Evolutionary conservation across 2,888 invertebrate species (phyloP).

Genomic region (Erebia palarica): DNA sequence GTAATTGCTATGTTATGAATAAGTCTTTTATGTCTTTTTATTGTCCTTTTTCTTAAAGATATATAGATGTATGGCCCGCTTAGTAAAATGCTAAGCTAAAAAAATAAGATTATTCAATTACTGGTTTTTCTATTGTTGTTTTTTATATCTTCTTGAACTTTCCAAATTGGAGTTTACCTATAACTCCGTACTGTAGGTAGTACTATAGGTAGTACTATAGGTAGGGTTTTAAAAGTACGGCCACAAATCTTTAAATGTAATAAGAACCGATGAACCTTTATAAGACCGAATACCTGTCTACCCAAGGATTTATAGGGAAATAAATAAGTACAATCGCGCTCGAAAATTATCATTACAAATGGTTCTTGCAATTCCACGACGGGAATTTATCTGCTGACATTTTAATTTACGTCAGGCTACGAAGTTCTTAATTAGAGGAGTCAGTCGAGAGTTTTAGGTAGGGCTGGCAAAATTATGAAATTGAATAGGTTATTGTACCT

Average conservation of each 20-base stretch:
- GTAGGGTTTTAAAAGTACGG: neutral
- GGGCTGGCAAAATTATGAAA: constrained; percentile 19
- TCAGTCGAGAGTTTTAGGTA: constrained; percentile 29
- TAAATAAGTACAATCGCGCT: constrained; percentile 36
- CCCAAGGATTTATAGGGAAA: constrained; percentile 34
- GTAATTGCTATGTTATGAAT: neutral
- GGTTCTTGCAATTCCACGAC: constrained; percentile 52
- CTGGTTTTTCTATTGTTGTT: neutral
- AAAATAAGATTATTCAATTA: neutral
- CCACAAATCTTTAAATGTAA: constrained; percentile 14
- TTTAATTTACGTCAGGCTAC: constrained; percentile 59
- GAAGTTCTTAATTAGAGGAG: constrained; percentile 68
- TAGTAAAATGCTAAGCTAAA: neutral
- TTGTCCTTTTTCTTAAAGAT: neutral
- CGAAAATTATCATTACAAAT: constrained; percentile 42
- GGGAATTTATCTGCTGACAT: constrained; percentile 55
- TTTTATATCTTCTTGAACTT: neutral
- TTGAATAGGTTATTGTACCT: neutral
- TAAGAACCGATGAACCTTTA: constrained; percentile 21
- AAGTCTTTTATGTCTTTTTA: neutral
- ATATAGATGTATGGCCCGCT: neutral
- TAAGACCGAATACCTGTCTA: constrained; percentile 26
- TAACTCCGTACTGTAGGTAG: neutral
- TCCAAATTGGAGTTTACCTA: too few relatives aligned
- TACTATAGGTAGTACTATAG: neutral